Percentiles rank a stretch among this genome's conserved stretches.
These are phyloP conservation scores for Ophiodon elongatus DNA, from an alignment of 2,113 vertebrate genomes.

Conservation along the genomic window DNA sequence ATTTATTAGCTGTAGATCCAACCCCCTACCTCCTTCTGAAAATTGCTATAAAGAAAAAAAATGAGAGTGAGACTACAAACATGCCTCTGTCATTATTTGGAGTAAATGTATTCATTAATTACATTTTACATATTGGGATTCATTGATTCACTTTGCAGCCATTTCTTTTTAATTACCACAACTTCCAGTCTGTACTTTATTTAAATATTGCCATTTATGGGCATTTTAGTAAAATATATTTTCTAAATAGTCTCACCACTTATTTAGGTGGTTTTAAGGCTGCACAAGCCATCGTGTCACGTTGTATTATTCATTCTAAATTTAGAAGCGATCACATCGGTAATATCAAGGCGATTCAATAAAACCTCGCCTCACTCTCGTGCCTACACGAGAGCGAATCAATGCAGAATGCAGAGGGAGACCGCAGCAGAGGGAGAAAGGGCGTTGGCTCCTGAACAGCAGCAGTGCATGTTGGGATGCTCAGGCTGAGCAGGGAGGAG, in stretches of 20 bases:
- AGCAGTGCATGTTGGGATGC: conserved; percentile 60
- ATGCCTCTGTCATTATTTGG: background rate
- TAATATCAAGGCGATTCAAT: background rate
- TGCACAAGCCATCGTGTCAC: background rate
- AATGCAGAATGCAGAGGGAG: conserved; percentile 22
- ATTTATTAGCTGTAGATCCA: background rate
- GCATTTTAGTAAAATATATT: background rate
- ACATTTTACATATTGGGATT: background rate
- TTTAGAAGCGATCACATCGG: background rate
- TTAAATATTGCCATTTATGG: background rate
- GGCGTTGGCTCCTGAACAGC: conserved; percentile 55
- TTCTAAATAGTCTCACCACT: too few relatives aligned
- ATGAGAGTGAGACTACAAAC: background rate
- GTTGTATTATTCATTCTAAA: background rate
- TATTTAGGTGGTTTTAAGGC: conserved; percentile 11
- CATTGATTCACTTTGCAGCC: conserved; percentile 25
- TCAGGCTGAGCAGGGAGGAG: conserved; percentile 44
- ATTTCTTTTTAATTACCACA: conserved; percentile 22
- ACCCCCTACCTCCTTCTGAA: background rate
- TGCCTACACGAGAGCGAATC: conserved; percentile 17
- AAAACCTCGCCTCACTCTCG: background rate
- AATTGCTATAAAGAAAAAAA: background rate
- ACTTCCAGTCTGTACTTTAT: background rate
- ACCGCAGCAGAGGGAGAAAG: conserved; percentile 9
- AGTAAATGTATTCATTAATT: background rate